Percentiles rank a stretch among this genome's conserved stretches.
Conservation (phyloP, 2,797 vertebrate species). For the Steatocranus sp. region DNA sequence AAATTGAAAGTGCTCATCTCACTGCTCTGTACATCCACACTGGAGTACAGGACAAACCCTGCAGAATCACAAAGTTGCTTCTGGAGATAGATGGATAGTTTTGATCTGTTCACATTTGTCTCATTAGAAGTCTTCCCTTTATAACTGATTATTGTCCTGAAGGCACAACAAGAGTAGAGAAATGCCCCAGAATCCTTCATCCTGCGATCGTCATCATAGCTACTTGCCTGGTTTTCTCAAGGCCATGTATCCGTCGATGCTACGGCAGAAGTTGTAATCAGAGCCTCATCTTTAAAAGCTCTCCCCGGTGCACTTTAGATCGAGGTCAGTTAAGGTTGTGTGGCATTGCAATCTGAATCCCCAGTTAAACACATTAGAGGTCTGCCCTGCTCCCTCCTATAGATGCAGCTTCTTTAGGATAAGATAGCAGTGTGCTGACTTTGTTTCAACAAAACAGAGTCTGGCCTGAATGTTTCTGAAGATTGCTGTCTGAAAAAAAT, state of each 20-base stretch:
- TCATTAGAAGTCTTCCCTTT: neutral
- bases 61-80: neutral
- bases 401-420: conserved; percentile 6
- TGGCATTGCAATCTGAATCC: conserved; percentile 33
- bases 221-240: neutral
- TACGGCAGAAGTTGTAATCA: conserved; percentile 33
- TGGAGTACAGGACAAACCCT: conserved; percentile 1
- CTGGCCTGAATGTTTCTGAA: neutral
- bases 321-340: conserved; percentile 55
- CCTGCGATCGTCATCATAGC: neutral
- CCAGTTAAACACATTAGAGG: conserved; percentile 43
- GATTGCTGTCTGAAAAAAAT: neutral
- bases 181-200: neutral
- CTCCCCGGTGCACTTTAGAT: conserved; percentile 56
- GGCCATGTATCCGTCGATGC: neutral
- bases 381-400: neutral
- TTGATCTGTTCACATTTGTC: neutral
- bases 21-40: neutral
- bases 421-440: conserved; percentile 28
- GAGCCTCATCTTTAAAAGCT: conserved; percentile 46
- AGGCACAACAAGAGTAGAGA: neutral
- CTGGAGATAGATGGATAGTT: neutral
- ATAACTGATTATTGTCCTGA: neutral
- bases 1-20: conserved; percentile 16
- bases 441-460: conserved; percentile 2